phyloP scores from a whole-genome alignment of 2,113 vertebrate species.

The Sterna hirundo region DNA sequence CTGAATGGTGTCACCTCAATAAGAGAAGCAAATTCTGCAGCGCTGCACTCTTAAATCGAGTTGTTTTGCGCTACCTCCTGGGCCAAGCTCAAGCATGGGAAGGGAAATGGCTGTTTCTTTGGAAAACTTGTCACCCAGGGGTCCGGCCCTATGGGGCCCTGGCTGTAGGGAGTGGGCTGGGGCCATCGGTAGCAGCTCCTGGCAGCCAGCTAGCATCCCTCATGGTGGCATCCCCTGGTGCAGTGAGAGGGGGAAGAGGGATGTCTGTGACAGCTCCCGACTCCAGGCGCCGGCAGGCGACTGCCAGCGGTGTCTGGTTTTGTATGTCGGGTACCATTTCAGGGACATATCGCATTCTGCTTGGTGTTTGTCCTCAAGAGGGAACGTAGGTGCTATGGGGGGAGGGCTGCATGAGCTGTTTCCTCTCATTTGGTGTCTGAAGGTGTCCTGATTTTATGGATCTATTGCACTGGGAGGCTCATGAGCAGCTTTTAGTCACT shows the following conservation, averaged over 20 bases:
- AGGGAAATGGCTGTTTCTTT: background rate
- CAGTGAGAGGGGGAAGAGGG: background rate
- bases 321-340: accelerated
- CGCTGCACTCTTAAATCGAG: background rate
- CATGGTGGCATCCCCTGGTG: accelerated
- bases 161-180: accelerated
- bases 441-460: background rate
- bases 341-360: background rate
- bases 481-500: background rate
- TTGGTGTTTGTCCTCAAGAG: background rate
- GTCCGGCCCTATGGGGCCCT: background rate
- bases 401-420: background rate
- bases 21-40: background rate
- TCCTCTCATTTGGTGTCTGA: background rate
- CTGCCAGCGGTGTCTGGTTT: background rate
- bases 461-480: background rate
- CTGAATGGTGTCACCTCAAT: background rate
- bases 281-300: accelerated
- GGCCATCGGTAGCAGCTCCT: background rate
- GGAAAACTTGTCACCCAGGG: background rate
- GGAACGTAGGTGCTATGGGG: background rate
- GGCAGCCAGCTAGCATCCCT: background rate
- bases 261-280: background rate
- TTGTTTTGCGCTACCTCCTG: background rate
- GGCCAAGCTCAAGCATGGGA: background rate